These are phyloP conservation scores for Stegostoma tigrinum DNA, from an alignment of 2,113 vertebrate species.

Conservation along the genomic window DNA sequence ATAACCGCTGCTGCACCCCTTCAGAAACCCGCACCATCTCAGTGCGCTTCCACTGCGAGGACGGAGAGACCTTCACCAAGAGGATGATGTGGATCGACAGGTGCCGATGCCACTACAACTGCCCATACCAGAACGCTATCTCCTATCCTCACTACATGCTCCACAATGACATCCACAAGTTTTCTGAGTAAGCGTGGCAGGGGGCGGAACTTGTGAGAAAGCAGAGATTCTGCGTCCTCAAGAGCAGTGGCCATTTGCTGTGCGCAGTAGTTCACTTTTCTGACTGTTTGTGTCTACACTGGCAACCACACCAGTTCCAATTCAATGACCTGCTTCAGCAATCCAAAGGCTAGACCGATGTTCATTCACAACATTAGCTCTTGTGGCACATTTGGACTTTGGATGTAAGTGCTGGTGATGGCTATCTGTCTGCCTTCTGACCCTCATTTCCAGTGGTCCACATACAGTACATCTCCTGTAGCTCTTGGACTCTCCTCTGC, in stretches of 20 bases:
- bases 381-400: background rate
- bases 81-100: constrained; percentile 59
- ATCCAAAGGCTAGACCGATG: background rate
- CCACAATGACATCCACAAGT: constrained; percentile 64
- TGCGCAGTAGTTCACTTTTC: background rate
- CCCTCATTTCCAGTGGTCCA: background rate
- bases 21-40: constrained; percentile 50
- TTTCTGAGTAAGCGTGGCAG: constrained; percentile 47
- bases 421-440: background rate
- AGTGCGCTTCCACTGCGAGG: constrained; percentile 55
- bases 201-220: background rate
- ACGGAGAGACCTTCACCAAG: constrained; percentile 51
- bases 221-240: background rate
- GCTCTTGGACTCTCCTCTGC: background rate
- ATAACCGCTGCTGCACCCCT: constrained; percentile 56
- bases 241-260: background rate
- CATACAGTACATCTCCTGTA: background rate
- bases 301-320: background rate
- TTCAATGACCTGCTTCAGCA: background rate
- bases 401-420: background rate
- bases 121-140: constrained; percentile 25
- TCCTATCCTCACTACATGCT: constrained; percentile 49
- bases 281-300: constrained; percentile 6
- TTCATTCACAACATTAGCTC: background rate
- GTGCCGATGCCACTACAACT: constrained; percentile 52